Evolutionary conservation across 1,140 invertebrate species (phyloP).

Genomic region (Hylyphantes graminicola): DNA sequence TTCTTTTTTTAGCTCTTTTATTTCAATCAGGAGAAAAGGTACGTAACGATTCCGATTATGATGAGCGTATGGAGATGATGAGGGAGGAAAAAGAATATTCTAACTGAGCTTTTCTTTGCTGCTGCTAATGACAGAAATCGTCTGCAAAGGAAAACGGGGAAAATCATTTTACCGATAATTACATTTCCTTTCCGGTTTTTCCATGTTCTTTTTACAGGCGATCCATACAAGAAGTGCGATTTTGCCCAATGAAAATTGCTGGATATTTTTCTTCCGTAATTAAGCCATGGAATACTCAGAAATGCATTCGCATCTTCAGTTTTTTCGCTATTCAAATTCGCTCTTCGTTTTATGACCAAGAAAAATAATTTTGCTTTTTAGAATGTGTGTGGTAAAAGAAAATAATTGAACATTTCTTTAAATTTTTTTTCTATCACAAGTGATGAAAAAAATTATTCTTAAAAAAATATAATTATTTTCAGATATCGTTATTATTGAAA

Average conservation of each 20-base stretch:
- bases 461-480: slow-evolving; percentile 54
- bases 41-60: slow-evolving; percentile 59
- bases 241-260: slow-evolving; percentile 19
- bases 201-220: slow-evolving; percentile 41
- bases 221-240: slow-evolving; percentile 33
- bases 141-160: slow-evolving; percentile 26
- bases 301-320: slow-evolving; percentile 32
- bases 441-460: background rate
- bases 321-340: slow-evolving; percentile 6
- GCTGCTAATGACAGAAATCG: slow-evolving; percentile 48
- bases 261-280: slow-evolving; percentile 42
- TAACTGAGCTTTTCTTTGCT: slow-evolving; percentile 9
- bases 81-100: slow-evolving; percentile 54
- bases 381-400: background rate
- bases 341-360: background rate
- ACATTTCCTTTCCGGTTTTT: slow-evolving; percentile 53
- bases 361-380: slow-evolving; percentile 33
- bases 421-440: slow-evolving; percentile 21
- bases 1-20: slow-evolving; percentile 40
- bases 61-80: slow-evolving; percentile 49
- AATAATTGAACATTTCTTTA: background rate
- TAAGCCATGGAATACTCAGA: slow-evolving; percentile 56
- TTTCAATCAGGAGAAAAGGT: slow-evolving; percentile 60
- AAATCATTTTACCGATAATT: slow-evolving; percentile 61
- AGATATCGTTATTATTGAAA: slow-evolving; percentile 18